Percentiles rank a stretch among this genome's conserved stretches.
phyloP scores from a whole-genome alignment of 37 sponge, comb jelly and placozoan genomes.

The Hormiphora californensis region DNA sequence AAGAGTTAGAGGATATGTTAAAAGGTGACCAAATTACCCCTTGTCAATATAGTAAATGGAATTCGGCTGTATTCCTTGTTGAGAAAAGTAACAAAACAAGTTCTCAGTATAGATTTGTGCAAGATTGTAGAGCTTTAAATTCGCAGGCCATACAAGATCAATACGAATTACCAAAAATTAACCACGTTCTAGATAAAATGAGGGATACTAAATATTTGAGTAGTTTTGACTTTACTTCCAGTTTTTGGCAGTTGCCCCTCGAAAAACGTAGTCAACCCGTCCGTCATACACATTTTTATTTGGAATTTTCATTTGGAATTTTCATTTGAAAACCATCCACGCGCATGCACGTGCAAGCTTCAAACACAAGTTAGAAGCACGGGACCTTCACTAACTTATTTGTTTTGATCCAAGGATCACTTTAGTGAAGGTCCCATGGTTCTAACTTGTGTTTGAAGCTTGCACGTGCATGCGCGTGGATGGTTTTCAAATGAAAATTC shows the following conservation, averaged over 20 bases:
- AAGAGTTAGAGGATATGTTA: not conserved
- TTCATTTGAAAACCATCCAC: too few relatives aligned
- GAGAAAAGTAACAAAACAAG: not conserved
- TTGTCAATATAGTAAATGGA: not conserved
- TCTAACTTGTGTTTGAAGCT: too few relatives aligned
- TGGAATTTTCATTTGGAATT: too few relatives aligned
- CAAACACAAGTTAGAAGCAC: too few relatives aligned
- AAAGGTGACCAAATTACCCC: not conserved
- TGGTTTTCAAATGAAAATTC: too few relatives aligned
- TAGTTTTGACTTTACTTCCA: not conserved
- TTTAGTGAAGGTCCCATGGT: too few relatives aligned
- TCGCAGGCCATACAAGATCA: not conserved
- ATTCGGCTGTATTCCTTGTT: not conserved
- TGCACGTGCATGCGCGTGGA: too few relatives aligned
- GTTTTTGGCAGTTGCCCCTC: not conserved
- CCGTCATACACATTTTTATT: too few relatives aligned
- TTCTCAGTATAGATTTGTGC: constrained; percentile 16
- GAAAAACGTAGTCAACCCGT: not conserved
- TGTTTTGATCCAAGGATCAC: too few relatives aligned
- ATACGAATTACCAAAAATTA: not conserved
- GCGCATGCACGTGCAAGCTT: too few relatives aligned
- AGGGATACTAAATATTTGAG: not conserved
- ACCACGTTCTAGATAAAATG: not conserved
- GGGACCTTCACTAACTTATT: too few relatives aligned
- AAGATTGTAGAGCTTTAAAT: not conserved